phyloP scores from a whole-genome alignment of 2,797 vertebrate genomes.

The Oophaga sylvatica region DNA sequence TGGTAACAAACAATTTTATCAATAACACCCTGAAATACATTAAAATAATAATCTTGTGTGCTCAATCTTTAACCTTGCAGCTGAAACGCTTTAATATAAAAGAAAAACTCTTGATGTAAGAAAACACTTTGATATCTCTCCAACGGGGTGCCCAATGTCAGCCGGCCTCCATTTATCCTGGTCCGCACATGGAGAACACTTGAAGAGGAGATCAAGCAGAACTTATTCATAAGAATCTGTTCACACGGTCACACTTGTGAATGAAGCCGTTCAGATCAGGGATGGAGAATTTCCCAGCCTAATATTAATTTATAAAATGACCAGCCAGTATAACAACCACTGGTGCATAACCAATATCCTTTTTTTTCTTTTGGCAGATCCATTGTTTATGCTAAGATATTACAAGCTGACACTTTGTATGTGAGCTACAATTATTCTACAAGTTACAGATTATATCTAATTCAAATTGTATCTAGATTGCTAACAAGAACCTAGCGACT shows the following conservation, averaged over 20 bases:
- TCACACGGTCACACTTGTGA: slow-evolving; percentile 18
- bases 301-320: neutral
- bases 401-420: neutral
- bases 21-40: neutral
- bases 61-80: neutral
- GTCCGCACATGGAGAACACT: neutral
- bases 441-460: neutral
- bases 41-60: neutral
- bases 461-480: too few species aligned
- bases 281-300: neutral
- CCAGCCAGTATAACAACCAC: neutral
- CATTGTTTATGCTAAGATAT: too few species aligned
- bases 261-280: neutral
- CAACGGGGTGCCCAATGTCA: neutral
- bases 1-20: neutral
- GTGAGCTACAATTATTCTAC: neutral
- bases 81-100: neutral
- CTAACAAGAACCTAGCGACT: too few species aligned
- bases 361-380: neutral
- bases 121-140: slow-evolving; percentile 3
- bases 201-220: slow-evolving; percentile 1
- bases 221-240: slow-evolving; percentile 7
- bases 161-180: neutral
- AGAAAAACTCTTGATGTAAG: neutral
- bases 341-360: neutral